Evolutionary conservation across 2,797 vertebrate genomes (phyloP).

Genomic region (Etheostoma perlongum): DNA sequence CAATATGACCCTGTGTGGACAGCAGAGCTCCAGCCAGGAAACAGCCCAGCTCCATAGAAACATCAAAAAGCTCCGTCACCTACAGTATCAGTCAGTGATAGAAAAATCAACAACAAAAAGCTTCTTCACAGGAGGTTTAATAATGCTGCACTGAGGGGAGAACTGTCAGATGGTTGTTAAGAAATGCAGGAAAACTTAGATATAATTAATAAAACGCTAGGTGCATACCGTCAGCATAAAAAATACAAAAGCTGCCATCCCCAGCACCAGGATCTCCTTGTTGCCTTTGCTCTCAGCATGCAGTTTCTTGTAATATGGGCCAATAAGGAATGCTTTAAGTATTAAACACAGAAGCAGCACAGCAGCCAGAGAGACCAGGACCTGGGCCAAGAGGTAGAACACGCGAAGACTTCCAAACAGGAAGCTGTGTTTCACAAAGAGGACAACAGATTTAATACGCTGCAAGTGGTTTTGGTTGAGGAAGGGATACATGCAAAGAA

Average conservation of each 20-base stretch:
- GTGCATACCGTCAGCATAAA: conserved; percentile 92
- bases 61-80: conserved; percentile 93
- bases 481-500: neutral
- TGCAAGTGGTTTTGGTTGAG: neutral
- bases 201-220: neutral
- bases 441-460: conserved; percentile 10
- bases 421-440: conserved; percentile 80
- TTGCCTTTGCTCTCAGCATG: conserved; percentile 94
- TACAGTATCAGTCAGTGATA: conserved; percentile 56
- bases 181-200: neutral
- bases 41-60: conserved; percentile 99
- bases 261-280: conserved; percentile 96
- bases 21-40: conserved; percentile 95
- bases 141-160: neutral
- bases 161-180: neutral
- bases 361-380: conserved; percentile 90
- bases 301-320: conserved; percentile 94
- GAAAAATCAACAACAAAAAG: conserved; percentile 8
- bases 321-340: conserved; percentile 91
- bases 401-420: conserved; percentile 88
- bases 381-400: conserved; percentile 89
- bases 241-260: conserved; percentile 94
- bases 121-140: neutral
- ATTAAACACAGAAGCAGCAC: conserved; percentile 91
- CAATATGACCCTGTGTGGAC: conserved; percentile 96